phyloP scores from a whole-genome alignment of 2,797 vertebrate genomes.

The Hippoglossus hippoglossus region DNA sequence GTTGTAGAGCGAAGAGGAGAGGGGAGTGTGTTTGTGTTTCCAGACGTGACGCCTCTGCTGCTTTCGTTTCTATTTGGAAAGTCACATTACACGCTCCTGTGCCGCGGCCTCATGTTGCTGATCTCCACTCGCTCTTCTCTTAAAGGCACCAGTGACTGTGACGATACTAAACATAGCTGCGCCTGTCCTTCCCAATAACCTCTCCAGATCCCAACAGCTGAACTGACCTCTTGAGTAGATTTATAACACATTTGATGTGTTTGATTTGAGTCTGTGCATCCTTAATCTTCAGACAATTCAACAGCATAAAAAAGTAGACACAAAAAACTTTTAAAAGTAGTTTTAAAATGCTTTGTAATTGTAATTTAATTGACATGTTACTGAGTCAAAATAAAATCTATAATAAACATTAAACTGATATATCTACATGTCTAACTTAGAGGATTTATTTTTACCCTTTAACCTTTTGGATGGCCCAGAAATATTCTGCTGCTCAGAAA shows the following conservation, averaged over 20 bases:
- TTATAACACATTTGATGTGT: neutral
- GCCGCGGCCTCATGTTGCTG: slow-evolving; percentile 33
- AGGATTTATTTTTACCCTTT: slow-evolving; percentile 5
- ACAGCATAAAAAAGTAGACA: neutral
- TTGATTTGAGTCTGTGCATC: neutral
- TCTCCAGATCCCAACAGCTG: slow-evolving; percentile 4
- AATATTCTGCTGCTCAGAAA: slow-evolving; percentile 17
- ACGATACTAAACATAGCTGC: slow-evolving; percentile 64
- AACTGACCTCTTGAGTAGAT: slow-evolving; percentile 12
- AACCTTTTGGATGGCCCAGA: slow-evolving; percentile 11
- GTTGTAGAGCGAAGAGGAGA: slow-evolving; percentile 7
- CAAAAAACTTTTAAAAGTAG: neutral
- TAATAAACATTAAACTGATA: neutral
- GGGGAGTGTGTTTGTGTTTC: slow-evolving; percentile 20
- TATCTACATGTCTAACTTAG: neutral
- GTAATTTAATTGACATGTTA: neutral
- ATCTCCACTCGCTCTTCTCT: slow-evolving; percentile 49
- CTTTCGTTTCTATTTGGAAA: slow-evolving; percentile 62
- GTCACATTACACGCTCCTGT: slow-evolving; percentile 46
- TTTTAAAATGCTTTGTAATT: neutral
- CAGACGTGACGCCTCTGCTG: slow-evolving; percentile 31
- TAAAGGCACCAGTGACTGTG: slow-evolving; percentile 66
- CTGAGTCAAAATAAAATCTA: neutral
- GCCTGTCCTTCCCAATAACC: slow-evolving; percentile 17
- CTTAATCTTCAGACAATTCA: neutral